These are phyloP conservation scores for Hippopotamus amphibius DNA, from an alignment of 2,113 vertebrate genomes.

Conservation along the genomic window DNA sequence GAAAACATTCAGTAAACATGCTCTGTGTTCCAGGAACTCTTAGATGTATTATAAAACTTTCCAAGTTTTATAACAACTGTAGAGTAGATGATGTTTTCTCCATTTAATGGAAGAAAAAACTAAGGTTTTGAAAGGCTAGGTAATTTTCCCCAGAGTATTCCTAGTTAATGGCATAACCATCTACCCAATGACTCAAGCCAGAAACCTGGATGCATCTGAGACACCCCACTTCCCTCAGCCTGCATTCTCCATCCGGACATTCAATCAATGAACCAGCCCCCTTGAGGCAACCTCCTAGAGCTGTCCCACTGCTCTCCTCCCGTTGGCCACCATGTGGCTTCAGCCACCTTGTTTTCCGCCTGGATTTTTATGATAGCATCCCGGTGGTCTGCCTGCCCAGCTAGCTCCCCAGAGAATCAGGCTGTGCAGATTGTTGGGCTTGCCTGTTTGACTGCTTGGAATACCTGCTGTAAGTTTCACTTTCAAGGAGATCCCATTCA, in stretches of 20 bases:
- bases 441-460: no score
- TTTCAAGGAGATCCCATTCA: background rate
- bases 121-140: background rate
- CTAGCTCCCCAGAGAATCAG: background rate
- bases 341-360: background rate
- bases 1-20: background rate
- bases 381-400: rapidly evolving
- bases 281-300: no score
- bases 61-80: background rate
- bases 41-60: background rate
- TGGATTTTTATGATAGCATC: background rate
- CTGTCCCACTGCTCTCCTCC: background rate
- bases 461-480: background rate
- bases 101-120: background rate
- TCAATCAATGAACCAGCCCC: rapidly evolving
- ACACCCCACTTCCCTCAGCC: background rate
- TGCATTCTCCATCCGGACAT: background rate
- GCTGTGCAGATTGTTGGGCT: background rate
- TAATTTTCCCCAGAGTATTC: background rate
- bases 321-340: background rate
- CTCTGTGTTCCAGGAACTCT: background rate
- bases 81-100: background rate
- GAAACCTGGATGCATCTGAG: background rate
- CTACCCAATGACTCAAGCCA: background rate
- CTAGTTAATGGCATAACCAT: background rate